Evolutionary conservation across 2,113 vertebrate species (phyloP).

Genomic region (Nothoprocta perdicaria): DNA sequence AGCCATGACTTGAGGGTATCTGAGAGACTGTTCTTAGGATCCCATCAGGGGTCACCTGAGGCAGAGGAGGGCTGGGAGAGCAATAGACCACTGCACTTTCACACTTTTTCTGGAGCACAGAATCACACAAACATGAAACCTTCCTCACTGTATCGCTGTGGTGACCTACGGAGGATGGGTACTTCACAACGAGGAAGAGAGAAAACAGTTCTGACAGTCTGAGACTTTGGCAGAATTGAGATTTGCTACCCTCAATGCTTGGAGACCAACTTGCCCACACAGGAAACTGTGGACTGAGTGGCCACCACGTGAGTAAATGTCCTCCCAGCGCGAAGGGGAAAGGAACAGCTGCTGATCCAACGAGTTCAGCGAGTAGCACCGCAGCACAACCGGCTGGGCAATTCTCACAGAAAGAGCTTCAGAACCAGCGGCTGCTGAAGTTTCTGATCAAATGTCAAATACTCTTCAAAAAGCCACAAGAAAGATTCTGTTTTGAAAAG

Average conservation of each 20-base stretch:
- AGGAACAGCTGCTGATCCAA: background rate
- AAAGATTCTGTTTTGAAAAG: background rate
- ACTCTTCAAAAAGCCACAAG: background rate
- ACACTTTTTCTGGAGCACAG: too few species aligned
- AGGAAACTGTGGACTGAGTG: background rate
- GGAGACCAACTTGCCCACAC: background rate
- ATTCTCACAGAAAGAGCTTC: background rate
- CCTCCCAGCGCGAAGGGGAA: accelerated
- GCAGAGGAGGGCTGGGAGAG: background rate
- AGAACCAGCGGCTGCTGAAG: background rate
- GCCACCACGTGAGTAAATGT: background rate
- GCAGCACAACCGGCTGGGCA: background rate
- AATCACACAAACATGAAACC: background rate
- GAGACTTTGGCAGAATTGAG: background rate
- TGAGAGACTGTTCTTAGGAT: background rate
- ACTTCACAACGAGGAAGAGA: background rate
- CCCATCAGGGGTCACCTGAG: background rate
- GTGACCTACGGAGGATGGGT: background rate
- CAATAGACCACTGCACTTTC: background rate
- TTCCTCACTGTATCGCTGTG: background rate
- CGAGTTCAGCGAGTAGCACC: background rate
- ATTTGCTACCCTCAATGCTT: background rate
- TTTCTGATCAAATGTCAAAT: background rate
- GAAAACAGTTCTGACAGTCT: background rate
- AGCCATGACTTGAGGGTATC: background rate